These are phyloP conservation scores for Eupithecia abbreviata DNA, from an alignment of 2,888 invertebrate species.

Conservation along the genomic window DNA sequence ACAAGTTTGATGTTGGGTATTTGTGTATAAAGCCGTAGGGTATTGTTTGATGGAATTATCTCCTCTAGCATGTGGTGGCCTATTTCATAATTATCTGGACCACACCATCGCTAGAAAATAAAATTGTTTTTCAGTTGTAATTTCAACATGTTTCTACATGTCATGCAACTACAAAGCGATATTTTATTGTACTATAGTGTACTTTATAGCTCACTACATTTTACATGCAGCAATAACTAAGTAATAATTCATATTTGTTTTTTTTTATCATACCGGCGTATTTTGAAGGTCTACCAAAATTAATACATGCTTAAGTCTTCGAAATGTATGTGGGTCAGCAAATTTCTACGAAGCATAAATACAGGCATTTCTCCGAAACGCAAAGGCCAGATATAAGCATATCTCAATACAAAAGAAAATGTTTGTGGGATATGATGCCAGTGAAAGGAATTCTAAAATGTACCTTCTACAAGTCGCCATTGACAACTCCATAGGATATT, in stretches of 20 bases:
- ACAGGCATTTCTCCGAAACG: not conserved
- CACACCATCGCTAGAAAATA: slow-evolving; percentile 41
- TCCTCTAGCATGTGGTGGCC: slow-evolving; percentile 8
- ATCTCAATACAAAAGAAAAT: not conserved
- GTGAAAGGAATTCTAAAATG: not conserved
- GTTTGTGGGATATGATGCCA: not conserved
- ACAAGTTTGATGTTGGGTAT: not conserved
- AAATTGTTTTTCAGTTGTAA: slow-evolving; percentile 1
- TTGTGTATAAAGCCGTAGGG: not conserved
- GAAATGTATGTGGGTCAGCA: not conserved
- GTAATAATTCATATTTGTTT: not conserved
- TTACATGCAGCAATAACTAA: not conserved
- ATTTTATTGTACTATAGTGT: not conserved
- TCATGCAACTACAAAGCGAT: slow-evolving; percentile 11
- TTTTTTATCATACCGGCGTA: not conserved
- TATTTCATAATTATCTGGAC: slow-evolving; percentile 27
- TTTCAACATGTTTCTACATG: not conserved
- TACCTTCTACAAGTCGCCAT: not conserved
- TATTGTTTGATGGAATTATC: not conserved
- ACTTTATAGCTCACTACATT: not conserved
- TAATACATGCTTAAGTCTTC: not conserved
- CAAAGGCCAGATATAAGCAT: not conserved
- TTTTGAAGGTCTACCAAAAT: not conserved
- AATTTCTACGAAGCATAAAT: slow-evolving; percentile 10
- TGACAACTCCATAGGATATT: too few relatives aligned